Percentiles rank a stretch among this genome's conserved stretches.
Evolutionary conservation across 2,888 invertebrate species (phyloP).

Genomic region (Hirtodrosophila duncani): DNA sequence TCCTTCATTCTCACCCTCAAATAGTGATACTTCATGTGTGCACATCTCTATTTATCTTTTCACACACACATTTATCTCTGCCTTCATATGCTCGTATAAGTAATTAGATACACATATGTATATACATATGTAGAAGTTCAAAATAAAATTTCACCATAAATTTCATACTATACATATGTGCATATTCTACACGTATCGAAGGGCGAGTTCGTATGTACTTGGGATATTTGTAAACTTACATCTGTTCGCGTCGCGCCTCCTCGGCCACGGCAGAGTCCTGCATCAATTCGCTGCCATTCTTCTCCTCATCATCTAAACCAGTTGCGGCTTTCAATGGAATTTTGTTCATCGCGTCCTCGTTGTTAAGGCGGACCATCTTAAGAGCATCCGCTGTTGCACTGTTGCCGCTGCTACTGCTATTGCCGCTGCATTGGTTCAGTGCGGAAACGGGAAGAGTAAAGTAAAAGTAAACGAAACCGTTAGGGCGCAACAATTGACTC

Average conservation of each 20-base stretch:
- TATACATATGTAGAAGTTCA: too few species aligned
- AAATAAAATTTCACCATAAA: not conserved
- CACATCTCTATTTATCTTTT: too few species aligned
- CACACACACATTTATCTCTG: too few species aligned
- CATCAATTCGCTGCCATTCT: constrained; percentile 73
- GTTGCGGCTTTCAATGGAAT: constrained; percentile 73
- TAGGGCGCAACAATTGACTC: constrained; percentile 36
- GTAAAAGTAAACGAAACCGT: constrained; percentile 3
- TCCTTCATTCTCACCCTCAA: too few species aligned
- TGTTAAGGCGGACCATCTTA: constrained; percentile 75
- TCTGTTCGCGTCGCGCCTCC: constrained; percentile 72
- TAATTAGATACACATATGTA: too few species aligned
- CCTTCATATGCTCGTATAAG: too few species aligned
- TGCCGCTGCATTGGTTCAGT: constrained; percentile 20
- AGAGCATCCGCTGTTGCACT: constrained; percentile 64
- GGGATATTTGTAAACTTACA: constrained; percentile 45
- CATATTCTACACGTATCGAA: too few species aligned
- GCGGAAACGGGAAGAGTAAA: constrained; percentile 6
- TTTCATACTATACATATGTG: too few species aligned
- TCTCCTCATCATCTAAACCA: constrained; percentile 73
- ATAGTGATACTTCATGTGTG: too few species aligned
- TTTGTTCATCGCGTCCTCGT: constrained; percentile 75
- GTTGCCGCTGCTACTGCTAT: constrained; percentile 14
- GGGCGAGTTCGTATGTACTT: too few species aligned
- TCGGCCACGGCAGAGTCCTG: constrained; percentile 72